phyloP scores from a whole-genome alignment of 2,888 invertebrate species.

The Koerneria pararmatus region DNA sequence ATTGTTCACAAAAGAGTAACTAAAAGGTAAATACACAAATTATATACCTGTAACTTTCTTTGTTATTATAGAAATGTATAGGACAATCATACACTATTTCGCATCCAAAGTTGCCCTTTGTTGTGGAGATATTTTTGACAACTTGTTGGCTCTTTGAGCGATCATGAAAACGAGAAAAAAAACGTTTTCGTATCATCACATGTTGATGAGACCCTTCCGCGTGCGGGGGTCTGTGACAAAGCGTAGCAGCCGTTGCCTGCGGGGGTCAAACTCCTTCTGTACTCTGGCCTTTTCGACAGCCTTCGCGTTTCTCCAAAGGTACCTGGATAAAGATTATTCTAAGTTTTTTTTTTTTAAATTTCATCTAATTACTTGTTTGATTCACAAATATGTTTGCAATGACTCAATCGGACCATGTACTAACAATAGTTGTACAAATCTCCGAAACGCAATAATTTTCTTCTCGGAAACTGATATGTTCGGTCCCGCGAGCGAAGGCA shows the following conservation, averaged over 20 bases:
- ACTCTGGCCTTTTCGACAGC: constrained; percentile 57
- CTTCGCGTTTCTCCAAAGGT: constrained; percentile 59
- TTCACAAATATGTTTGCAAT: not conserved
- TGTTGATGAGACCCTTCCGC: constrained; percentile 29
- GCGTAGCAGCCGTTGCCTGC: constrained; percentile 52
- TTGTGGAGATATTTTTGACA: too few species aligned
- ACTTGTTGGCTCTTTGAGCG: too few species aligned
- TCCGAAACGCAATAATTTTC: not conserved
- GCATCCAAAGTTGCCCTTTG: too few species aligned
- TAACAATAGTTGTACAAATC: not conserved
- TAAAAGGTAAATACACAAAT: too few species aligned
- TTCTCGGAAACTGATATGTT: not conserved
- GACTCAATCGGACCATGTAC: not conserved
- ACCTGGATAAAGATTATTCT: constrained; percentile 24
- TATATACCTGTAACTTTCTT: too few species aligned
- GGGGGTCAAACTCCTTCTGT: constrained; percentile 57
- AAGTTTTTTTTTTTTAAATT: not conserved
- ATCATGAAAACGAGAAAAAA: too few species aligned
- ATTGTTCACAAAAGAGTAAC: too few species aligned
- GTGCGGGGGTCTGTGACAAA: constrained; percentile 53
- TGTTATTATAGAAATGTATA: too few species aligned
- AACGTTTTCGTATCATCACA: too few species aligned
- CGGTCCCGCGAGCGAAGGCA: too few species aligned
- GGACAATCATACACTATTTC: too few species aligned
- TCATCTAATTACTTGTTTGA: not conserved